Evolutionary conservation across 2,888 invertebrate genomes (phyloP).

Genomic region (Xestobium rufovillosum): DNA sequence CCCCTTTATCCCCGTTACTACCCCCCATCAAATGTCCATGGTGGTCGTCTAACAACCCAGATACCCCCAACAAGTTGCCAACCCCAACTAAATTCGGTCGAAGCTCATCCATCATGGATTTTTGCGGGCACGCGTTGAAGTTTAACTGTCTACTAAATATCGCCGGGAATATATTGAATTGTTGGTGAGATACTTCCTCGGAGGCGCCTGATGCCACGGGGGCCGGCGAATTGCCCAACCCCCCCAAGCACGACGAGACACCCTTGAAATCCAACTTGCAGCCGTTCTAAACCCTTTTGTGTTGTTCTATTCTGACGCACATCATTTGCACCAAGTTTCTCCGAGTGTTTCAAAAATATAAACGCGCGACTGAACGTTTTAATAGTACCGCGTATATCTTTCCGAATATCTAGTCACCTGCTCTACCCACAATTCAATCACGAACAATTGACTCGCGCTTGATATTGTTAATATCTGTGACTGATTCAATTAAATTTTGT

Average conservation of each 20-base stretch:
- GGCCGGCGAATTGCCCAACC: constrained; percentile 53
- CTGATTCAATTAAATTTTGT: constrained; percentile 46
- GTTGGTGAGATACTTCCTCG: constrained; percentile 60
- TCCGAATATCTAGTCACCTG: constrained; percentile 1
- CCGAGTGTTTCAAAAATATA: neutral
- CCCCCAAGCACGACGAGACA: constrained; percentile 59
- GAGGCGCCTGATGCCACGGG: constrained; percentile 38
- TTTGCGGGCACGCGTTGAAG: constrained; percentile 64
- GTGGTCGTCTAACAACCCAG: constrained; percentile 74
- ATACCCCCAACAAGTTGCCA: constrained; percentile 69
- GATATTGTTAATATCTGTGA: constrained; percentile 47
- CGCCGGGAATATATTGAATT: constrained; percentile 87
- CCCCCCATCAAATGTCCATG: constrained; percentile 50
- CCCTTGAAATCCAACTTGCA: constrained; percentile 81
- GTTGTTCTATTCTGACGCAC: neutral
- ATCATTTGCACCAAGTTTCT: neutral
- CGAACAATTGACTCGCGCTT: constrained; percentile 41
- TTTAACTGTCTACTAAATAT: constrained; percentile 85
- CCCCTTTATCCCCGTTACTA: constrained; percentile 40
- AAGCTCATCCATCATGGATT: constrained; percentile 76
- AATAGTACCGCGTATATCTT: too few relatives aligned
- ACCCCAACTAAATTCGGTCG: constrained; percentile 74
- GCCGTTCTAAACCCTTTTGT: constrained; percentile 43
- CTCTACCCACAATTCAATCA: constrained; percentile 32
- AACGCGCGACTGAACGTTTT: neutral